Conservation (phyloP, 2,113 vertebrate genomes). For the Callospermophilus lateralis region DNA sequence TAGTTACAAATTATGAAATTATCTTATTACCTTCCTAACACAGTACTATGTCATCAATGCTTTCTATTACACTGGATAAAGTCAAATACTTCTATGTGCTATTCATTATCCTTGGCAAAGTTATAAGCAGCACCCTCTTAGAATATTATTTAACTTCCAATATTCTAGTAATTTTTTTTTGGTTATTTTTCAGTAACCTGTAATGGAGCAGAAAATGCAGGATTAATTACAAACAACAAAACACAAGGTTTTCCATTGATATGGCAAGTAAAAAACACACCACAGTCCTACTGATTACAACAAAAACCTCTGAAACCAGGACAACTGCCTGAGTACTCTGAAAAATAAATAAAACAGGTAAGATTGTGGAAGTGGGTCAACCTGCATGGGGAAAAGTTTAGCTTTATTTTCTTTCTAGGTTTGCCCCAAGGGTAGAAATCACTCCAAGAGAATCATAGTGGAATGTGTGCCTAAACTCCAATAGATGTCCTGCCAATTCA, state of each 20-base stretch:
- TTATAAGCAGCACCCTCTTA: background rate
- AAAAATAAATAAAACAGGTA: slow-evolving; percentile 8
- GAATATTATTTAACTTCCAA: background rate
- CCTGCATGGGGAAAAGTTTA: background rate
- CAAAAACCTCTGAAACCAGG: background rate
- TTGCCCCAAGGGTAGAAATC: background rate
- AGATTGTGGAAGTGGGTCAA: background rate
- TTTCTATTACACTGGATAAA: background rate
- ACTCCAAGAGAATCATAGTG: background rate
- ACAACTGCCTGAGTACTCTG: background rate
- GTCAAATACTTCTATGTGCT: background rate
- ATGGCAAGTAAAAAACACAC: background rate
- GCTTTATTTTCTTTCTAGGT: background rate
- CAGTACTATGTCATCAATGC: background rate
- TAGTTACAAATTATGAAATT: background rate
- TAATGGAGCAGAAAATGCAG: slow-evolving; percentile 7
- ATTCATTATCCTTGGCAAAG: background rate
- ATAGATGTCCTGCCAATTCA: background rate
- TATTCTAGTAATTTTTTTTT: slow-evolving; percentile 17
- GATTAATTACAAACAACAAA: background rate
- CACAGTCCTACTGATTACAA: background rate
- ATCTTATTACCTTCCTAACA: background rate
- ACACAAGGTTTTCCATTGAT: background rate
- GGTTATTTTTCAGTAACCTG: background rate
- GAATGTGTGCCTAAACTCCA: background rate